phyloP scores from a whole-genome alignment of 2,888 invertebrate genomes.

The Lingula anatina region DNA sequence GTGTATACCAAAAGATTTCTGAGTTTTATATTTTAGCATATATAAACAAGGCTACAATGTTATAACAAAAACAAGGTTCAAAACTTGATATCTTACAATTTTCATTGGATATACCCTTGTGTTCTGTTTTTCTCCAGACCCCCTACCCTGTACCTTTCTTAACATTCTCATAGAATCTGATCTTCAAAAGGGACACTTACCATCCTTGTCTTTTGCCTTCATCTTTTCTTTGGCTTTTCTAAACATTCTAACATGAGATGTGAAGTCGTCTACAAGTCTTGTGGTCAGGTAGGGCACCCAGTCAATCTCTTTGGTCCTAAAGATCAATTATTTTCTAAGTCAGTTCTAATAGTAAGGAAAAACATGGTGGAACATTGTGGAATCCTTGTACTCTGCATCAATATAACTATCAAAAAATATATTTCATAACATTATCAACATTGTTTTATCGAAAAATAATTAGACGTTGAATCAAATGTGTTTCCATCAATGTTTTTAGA shows the following conservation, averaged over 20 bases:
- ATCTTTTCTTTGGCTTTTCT: constrained; percentile 64
- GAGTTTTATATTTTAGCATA: neutral
- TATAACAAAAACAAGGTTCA: constrained; percentile 2
- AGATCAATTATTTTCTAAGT: constrained; percentile 4
- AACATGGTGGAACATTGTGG: neutral
- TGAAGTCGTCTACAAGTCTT: constrained; percentile 82
- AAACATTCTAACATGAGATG: constrained; percentile 80
- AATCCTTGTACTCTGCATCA: too few relatives aligned
- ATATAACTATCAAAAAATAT: too few relatives aligned
- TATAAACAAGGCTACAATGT: neutral
- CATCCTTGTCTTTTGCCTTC: constrained; percentile 54
- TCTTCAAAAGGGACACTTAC: constrained; percentile 23
- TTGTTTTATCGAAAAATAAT: too few relatives aligned
- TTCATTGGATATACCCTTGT: too few relatives aligned
- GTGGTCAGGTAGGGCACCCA: constrained; percentile 86
- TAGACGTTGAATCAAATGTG: too few relatives aligned
- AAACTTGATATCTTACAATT: too few relatives aligned
- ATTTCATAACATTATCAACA: too few relatives aligned
- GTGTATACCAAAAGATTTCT: too few relatives aligned
- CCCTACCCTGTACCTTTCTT: too few relatives aligned
- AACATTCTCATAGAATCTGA: too few relatives aligned
- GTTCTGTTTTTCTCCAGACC: too few relatives aligned
- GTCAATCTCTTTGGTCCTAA: constrained; percentile 73
- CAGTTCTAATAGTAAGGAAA: neutral
- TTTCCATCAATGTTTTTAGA: too few relatives aligned